Conservation (phyloP, 2,888 invertebrate genomes). For the Aphidoletes aphidimyza region DNA sequence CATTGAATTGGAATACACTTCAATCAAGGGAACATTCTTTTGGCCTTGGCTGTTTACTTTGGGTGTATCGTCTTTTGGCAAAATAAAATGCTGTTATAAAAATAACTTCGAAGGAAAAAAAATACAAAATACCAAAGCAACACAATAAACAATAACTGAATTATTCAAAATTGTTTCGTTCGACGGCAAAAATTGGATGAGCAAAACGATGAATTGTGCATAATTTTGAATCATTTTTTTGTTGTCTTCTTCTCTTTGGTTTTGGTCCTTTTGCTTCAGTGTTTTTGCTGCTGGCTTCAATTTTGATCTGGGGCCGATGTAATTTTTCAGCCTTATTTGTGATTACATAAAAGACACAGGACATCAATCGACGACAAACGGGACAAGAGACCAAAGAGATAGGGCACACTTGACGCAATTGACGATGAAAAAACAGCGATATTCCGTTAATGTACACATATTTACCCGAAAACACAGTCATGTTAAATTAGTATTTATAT, state of each 20-base stretch:
- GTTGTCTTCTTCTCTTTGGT: neutral
- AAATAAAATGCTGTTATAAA: slow-evolving; percentile 7
- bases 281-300: slow-evolving; percentile 20
- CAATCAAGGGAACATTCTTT: slow-evolving; percentile 2
- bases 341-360: slow-evolving; percentile 17
- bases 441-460: slow-evolving; percentile 51
- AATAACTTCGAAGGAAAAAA: neutral
- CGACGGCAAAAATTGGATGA: slow-evolving; percentile 8
- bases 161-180: neutral
- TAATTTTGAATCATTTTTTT: neutral
- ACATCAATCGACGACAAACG: slow-evolving; percentile 31
- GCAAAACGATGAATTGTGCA: neutral
- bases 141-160: slow-evolving; percentile 51
- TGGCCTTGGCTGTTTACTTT: neutral
- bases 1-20: neutral
- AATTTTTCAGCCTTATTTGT: slow-evolving; percentile 46
- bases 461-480: slow-evolving; percentile 46
- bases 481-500: slow-evolving; percentile 54
- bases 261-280: neutral
- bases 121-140: slow-evolving; percentile 30
- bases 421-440: neutral
- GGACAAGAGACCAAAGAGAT: too few species aligned
- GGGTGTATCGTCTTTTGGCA: neutral
- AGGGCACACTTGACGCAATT: slow-evolving; percentile 34
- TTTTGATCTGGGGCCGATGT: slow-evolving; percentile 27